phyloP scores from a whole-genome alignment of 1,140 invertebrate species.

The Drosophila quadrilineata region DNA sequence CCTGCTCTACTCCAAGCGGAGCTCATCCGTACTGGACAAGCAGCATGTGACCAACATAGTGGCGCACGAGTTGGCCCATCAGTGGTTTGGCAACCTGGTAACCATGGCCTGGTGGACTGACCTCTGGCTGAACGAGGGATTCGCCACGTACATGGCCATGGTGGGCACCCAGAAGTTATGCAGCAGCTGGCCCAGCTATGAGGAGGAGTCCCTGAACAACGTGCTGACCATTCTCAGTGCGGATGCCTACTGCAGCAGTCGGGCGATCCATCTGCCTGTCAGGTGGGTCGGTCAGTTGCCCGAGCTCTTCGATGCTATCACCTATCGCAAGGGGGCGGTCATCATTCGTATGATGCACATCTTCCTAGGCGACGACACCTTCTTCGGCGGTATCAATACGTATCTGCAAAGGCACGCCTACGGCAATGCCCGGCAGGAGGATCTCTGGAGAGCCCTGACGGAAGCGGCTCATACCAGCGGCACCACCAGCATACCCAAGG shows the following conservation, averaged over 20 bases:
- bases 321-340: constrained; percentile 91
- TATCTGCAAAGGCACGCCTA: constrained; percentile 86
- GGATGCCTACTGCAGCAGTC: constrained; percentile 83
- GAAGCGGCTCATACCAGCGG: constrained; percentile 82
- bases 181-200: constrained; percentile 85
- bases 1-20: constrained; percentile 52
- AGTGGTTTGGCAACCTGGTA: constrained; percentile 89
- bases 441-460: constrained; percentile 90
- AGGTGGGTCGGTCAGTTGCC: constrained; percentile 88
- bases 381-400: constrained; percentile 85
- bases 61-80: constrained; percentile 90
- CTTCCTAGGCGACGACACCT: constrained; percentile 90
- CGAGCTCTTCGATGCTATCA: constrained; percentile 94
- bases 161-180: constrained; percentile 84
- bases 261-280: constrained; percentile 85
- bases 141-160: constrained; percentile 87
- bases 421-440: constrained; percentile 88
- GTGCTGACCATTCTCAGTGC: constrained; percentile 82
- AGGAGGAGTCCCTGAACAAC: constrained; percentile 84
- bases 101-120: constrained; percentile 92
- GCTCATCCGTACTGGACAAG: constrained; percentile 84
- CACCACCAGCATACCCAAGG: constrained; percentile 81
- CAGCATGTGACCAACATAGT: constrained; percentile 86
- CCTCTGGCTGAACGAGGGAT: constrained; percentile 94
- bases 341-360: constrained; percentile 94